A percentile compares a stretch with the other conserved stretches of the same genome.
Conservation (phyloP, 2,113 vertebrate species). For the Zosterops pallidus region DNA sequence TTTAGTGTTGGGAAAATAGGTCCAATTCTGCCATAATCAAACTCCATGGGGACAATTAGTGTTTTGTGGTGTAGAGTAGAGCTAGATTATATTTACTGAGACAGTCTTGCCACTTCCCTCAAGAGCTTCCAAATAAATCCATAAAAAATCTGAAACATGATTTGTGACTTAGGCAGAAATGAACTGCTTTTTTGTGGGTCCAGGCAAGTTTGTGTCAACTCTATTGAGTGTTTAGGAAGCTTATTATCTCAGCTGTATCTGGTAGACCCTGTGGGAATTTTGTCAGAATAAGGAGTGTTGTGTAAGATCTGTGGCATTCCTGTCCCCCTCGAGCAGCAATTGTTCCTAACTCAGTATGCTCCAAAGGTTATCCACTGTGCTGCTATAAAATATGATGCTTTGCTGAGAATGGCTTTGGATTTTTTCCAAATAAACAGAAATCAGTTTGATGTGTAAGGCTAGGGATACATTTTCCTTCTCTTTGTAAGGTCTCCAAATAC, state of each 20-base stretch:
- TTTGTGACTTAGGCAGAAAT: background rate
- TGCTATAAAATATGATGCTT: background rate
- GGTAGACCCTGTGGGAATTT: background rate
- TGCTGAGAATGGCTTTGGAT: background rate
- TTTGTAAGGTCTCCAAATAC: background rate
- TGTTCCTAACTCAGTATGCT: background rate
- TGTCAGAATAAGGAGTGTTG: background rate
- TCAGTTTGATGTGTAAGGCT: background rate
- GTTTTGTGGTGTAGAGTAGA: background rate
- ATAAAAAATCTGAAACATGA: background rate
- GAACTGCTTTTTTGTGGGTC: background rate
- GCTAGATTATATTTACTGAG: background rate
- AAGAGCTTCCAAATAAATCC: background rate
- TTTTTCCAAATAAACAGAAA: background rate
- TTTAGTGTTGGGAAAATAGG: background rate
- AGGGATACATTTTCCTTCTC: background rate
- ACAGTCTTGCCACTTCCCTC: background rate
- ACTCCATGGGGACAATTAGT: background rate
- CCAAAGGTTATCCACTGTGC: background rate
- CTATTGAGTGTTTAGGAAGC: background rate
- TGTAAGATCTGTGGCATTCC: background rate
- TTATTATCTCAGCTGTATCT: background rate
- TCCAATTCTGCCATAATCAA: background rate
- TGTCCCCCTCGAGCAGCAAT: background rate
- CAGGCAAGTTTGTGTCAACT: background rate